Evolutionary conservation across 2,113 vertebrate species (phyloP), one percentile per base, ranked within the genome.

Genomic region (Vidua macroura): DNA sequence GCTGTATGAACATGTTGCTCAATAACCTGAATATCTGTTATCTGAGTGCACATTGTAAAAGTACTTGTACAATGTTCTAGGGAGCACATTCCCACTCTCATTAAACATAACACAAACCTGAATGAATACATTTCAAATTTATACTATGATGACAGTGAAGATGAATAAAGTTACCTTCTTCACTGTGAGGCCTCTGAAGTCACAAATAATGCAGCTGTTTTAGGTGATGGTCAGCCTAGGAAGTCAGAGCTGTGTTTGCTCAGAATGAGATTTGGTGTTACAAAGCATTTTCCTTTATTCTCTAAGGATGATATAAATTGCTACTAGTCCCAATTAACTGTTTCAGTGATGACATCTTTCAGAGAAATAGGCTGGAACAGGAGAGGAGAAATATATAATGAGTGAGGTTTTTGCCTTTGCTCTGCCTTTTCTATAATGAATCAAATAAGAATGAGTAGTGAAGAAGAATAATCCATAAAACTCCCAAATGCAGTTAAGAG

Each of bases 381-480:
- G 39, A 87, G 69, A 66, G 5, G 20, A 62, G 67, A 90, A 82
- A 83, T 75, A 76, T 25, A 59, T 19, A 94, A 93, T 55, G 35
- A 85, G 43, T 8, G 5, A 88, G 53, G 39, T 49, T 91, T 90
- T 90, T 0, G 15, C 55, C 78, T 89, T 91, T 85, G 51, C 46
- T 86, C 39, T 95, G 30, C 53, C 63, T 39, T 48, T 92, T 85
- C 84, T 53, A 6, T 76, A 92, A 85, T 59, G 63, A 91, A 53
- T 77, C 77, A 83, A 87, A 81, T 46, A 64, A 76, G 51, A 78
- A 49, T 2, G 28, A 77, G 25, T 39, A 59, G 31, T n/a, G 59
- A 83, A 90, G 55, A 89, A 72, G 39, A 73, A 92, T 81, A 83
- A 92, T 92, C 84, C n/a, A 23, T 39, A 43, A 87, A 92, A 84